Base-by-base conservation (phyloP, 2,888 invertebrate species). In the Fissipunctia ypsillon region DNA sequence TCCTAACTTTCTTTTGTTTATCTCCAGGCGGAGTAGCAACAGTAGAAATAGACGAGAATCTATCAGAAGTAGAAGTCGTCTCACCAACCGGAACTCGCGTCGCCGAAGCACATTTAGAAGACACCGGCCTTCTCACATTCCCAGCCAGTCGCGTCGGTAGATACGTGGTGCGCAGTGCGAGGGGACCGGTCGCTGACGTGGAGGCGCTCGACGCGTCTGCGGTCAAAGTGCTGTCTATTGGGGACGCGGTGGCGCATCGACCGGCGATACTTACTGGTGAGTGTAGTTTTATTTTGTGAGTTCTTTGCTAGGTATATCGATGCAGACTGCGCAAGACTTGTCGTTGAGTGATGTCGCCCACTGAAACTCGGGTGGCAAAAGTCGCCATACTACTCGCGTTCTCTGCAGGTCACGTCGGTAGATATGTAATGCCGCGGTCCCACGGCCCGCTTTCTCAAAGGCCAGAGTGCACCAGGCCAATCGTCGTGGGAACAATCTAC, bases 161-260 rank as follows among this genome's bases (percentile, higher is more conserved):
- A 67, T 98, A 98, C 88, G 96, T 97, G 52, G 97, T 99, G 73
- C 97, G 97, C 65, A 93, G 90, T 67, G 70, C 93, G 0, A 84
- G 93, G 22, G 96, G 95, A 0, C 92, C 94, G 0, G 85, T 96
- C 0, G 96, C 96, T 0, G 96, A 96, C 61, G 95, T 99, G 5
- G 98, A 99, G 87, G 98, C 98, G 0, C 97, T 98, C 66, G 98
- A 98, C 91, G 98, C 98, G 0, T 94, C 97, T 0, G 97, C 97
- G 69, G 98, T 98, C 12, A 97, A 97, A 87, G 97, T 98, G 59
- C 96, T 97, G 73, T 98, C 98, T 72, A 97, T 98, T 66, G 97
- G 97, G 0, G 98, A 98, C 88, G 96, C 98, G 0, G 96, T 98
- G 56, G 98, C 98, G 72, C 98, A 98, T 93, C 97, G 98, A 71